Base-by-base conservation (phyloP, 2,888 invertebrate genomes). In the Oegoconia quadripuncta region DNA sequence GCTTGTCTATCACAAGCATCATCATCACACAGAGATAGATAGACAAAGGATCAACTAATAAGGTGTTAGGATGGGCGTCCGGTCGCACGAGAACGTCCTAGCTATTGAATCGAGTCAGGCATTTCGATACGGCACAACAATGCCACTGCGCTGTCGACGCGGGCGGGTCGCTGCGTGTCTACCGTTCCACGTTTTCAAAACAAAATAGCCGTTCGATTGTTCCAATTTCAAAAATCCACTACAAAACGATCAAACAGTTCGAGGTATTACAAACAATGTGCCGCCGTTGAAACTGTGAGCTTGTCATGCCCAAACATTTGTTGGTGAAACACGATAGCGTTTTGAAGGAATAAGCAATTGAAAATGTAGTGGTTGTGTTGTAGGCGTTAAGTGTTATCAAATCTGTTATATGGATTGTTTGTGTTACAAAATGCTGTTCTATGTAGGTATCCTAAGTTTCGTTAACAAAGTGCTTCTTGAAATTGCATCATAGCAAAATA, bases 191-290 rank as follows among this genome's bases (percentile, higher is more conserved):
- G 80, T 82, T 86, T 83, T 81, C 78, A 83, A 77, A 86, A 86
- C 83, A 83, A 72, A 67, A 63, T 68, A 64, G 55, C 49, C 59
- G 58, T 55, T 63, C 82, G 64, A 82, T 86, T 83, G 84, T 84
- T 83, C 64, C 60, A 59, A 67, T 75, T 75, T 68, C 63, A 72
- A 79, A 59, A 81, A 78, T 77, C 66, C 68, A 74, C 66, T 58
- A 76, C 78, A 81, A 77, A 82, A 82, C 77, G 75, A 75, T 62
- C 65, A 82, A 83, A 82, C 81, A 81, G 65, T 63, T 53, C 55
- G 52, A 52, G 66, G 66, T 71, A 75, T 78, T 76, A 69, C 72
- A 82, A 84, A 84, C 82, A 84, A 69, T 54, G 55, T 55, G 54
- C 54, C 52, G 50, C 56, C 59, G 61, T 58, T 59, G 61, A 55